Percentiles rank a stretch among this genome's conserved stretches.
phyloP scores from a whole-genome alignment of 1,140 invertebrate genomes.

The Augochlora pura region DNA sequence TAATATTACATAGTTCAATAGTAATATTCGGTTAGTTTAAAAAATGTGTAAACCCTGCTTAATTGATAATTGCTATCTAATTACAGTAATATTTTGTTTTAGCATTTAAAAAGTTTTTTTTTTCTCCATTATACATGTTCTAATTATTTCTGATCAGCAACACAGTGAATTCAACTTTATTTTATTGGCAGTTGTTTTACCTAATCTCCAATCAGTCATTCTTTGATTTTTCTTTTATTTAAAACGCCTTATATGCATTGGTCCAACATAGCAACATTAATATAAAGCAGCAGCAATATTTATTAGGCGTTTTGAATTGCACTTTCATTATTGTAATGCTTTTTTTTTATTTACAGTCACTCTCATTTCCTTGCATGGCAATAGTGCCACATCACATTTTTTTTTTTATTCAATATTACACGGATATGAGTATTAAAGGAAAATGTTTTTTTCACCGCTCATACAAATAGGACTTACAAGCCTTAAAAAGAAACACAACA shows the following conservation, averaged over 20 bases:
- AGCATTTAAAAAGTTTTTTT: constrained; percentile 24
- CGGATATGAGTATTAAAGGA: constrained; percentile 56
- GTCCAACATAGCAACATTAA: constrained; percentile 67
- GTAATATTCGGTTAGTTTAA: constrained; percentile 46
- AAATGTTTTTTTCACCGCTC: constrained; percentile 35
- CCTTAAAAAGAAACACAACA: constrained; percentile 36
- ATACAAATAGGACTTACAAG: constrained; percentile 37
- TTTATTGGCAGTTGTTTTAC: constrained; percentile 64
- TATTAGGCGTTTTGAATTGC: constrained; percentile 64
- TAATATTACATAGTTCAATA: constrained; percentile 33
- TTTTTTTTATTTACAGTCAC: constrained; percentile 61
- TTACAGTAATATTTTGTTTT: constrained; percentile 39
- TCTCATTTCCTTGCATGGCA: constrained; percentile 30
- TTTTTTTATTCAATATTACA: constrained; percentile 54
- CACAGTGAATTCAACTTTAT: constrained; percentile 39
- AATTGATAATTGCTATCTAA: constrained; percentile 52
- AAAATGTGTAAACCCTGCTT: constrained; percentile 60
- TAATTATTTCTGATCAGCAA: constrained; percentile 40
- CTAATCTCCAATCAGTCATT: constrained; percentile 67
- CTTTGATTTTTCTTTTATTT: constrained; percentile 48
- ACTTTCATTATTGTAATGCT: constrained; percentile 68
- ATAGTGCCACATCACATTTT: constrained; percentile 41
- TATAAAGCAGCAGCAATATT: constrained; percentile 53
- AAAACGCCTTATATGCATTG: constrained; percentile 64
- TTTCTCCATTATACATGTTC: constrained; percentile 6